These are phyloP conservation scores for Acronicta leporina DNA, from an alignment of 2,888 invertebrate genomes.

Conservation along the genomic window DNA sequence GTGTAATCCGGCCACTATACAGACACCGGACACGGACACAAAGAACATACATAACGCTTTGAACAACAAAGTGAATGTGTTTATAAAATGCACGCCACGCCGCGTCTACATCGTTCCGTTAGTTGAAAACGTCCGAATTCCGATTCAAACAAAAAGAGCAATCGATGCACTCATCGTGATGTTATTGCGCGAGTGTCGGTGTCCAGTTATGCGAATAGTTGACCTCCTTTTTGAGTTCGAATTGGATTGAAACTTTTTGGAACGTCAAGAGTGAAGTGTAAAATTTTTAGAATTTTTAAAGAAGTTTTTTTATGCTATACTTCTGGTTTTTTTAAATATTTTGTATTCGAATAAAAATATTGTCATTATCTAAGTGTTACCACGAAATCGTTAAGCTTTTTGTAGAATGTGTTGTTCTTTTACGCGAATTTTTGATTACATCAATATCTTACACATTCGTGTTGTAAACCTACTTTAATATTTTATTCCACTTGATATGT, in stretches of 20 bases:
- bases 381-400: too few relatives aligned
- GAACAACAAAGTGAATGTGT: constrained; percentile 4
- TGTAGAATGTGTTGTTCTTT: too few relatives aligned
- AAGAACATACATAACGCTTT: constrained; percentile 6
- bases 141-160: constrained; percentile 28
- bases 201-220: constrained; percentile 40
- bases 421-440: too few relatives aligned
- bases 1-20: background rate
- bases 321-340: constrained; percentile 4
- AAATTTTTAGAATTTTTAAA: constrained; percentile 19
- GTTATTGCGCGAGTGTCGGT: constrained; percentile 33
- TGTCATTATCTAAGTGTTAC: background rate
- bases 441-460: too few relatives aligned
- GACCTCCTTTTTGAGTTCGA: constrained; percentile 44
- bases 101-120: constrained; percentile 21
- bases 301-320: too few relatives aligned
- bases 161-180: constrained; percentile 42
- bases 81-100: constrained; percentile 15
- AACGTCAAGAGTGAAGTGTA: constrained; percentile 23
- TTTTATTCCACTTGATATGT: too few relatives aligned
- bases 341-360: background rate
- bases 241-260: constrained; percentile 34
- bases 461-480: too few relatives aligned
- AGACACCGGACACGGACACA: background rate
- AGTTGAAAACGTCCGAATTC: constrained; percentile 18